Percentiles rank a stretch among this genome's conserved stretches.
These are phyloP conservation scores for Sinelater perroti DNA, from an alignment of 2,888 invertebrate genomes.

Conservation along the genomic window DNA sequence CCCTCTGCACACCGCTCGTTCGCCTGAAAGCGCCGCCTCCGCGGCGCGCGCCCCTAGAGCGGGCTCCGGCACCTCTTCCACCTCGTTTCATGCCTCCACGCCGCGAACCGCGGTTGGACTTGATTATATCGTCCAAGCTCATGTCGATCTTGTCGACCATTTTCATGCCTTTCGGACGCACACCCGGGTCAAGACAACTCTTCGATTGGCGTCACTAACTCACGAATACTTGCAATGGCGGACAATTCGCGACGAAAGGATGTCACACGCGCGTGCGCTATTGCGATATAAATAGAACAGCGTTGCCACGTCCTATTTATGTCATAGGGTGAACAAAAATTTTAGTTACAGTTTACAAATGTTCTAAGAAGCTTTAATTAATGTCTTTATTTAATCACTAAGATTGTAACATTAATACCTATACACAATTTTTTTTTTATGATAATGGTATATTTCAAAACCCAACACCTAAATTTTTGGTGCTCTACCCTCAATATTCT, in stretches of 20 bases:
- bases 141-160: conserved; percentile 97
- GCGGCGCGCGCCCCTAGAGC: conserved; percentile 64
- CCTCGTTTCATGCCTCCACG: conserved; percentile 65
- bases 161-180: conserved; percentile 59
- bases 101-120: conserved; percentile 75
- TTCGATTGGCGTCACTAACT: conserved; percentile 25
- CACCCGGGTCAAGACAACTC: too few relatives aligned
- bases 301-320: not conserved
- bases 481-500: too few relatives aligned
- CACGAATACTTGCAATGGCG: conserved; percentile 29
- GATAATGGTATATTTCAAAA: too few relatives aligned
- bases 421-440: too few relatives aligned
- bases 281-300: not conserved
- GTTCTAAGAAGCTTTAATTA: too few relatives aligned
- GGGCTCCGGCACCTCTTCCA: conserved; percentile 61
- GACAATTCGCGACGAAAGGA: not conserved
- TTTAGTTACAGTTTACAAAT: too few relatives aligned
- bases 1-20: conserved; percentile 67
- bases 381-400: too few relatives aligned
- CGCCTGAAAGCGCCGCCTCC: conserved; percentile 57
- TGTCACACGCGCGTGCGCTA: conserved; percentile 2
- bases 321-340: not conserved
- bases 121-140: conserved; percentile 97
- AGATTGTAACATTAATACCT: too few relatives aligned
- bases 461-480: too few relatives aligned